Evolutionary conservation across 2,797 vertebrate genomes (phyloP).

Genomic region (Vireo griseus): DNA sequence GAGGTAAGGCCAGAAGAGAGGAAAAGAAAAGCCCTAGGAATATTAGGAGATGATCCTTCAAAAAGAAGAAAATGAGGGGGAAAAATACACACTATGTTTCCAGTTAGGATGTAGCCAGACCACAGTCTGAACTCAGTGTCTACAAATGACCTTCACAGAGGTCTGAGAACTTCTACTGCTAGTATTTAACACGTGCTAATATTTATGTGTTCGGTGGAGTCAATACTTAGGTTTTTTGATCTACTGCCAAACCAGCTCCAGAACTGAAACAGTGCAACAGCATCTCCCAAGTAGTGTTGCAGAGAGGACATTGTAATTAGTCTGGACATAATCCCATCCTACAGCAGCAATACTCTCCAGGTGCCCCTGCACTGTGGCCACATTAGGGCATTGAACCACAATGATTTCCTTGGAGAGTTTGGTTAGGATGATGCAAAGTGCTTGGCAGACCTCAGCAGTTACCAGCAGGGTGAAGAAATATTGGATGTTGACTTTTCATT

Average conservation of each 20-base stretch:
- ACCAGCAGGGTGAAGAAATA: not conserved
- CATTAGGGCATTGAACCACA: not conserved
- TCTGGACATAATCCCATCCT: not conserved
- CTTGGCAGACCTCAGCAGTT: not conserved
- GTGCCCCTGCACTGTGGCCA: not conserved
- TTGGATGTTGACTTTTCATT: not conserved
- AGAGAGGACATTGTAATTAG: not conserved
- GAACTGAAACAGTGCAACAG: not conserved
- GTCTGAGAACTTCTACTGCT: not conserved
- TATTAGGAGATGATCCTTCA: not conserved
- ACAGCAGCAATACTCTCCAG: not conserved
- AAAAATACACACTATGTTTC: accelerated
- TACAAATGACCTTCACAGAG: not conserved
- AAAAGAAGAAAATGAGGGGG: accelerated
- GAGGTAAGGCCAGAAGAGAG: not conserved
- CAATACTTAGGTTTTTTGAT: not conserved
- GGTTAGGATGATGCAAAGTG: accelerated
- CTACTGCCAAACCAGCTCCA: not conserved
- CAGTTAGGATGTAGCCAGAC: not conserved
- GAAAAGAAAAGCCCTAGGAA: not conserved
- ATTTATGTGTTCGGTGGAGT: accelerated
- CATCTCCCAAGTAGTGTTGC: not conserved
- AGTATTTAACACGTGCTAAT: not conserved
- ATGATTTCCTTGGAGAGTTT: not conserved
- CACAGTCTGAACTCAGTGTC: not conserved